A percentile compares a stretch with the other conserved stretches of the same genome.
These are phyloP conservation scores for Adelphocoris suturalis DNA, from an alignment of 2,888 invertebrate genomes.

Conservation along the genomic window DNA sequence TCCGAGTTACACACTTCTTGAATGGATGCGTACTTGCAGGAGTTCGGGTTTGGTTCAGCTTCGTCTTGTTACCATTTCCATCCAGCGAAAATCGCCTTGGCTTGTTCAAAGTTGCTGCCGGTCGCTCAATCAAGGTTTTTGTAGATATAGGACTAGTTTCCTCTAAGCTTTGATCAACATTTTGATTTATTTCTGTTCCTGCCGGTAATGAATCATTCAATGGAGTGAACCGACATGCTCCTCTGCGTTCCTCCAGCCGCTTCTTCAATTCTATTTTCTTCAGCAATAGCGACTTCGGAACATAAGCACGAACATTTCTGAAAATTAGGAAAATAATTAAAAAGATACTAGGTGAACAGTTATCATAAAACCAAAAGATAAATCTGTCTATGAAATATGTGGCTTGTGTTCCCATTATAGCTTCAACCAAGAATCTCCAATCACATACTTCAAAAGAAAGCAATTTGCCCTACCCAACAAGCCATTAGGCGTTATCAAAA, in stretches of 20 bases:
- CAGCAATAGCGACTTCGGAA: not conserved
- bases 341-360: too few species aligned
- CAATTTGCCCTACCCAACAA: too few species aligned
- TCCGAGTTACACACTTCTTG: not conserved
- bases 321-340: not conserved
- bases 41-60: not conserved
- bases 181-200: not conserved
- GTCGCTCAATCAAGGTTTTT: not conserved
- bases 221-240: not conserved
- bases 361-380: too few species aligned
- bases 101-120: not conserved
- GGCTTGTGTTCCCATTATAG: too few species aligned
- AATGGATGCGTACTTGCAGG: not conserved
- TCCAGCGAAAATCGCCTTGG: not conserved
- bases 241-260: slow-evolving; percentile 14
- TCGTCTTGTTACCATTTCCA: not conserved
- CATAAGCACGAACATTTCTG: not conserved
- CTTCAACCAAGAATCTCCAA: too few species aligned
- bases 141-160: not conserved
- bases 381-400: too few species aligned
- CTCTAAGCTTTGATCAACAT: not conserved
- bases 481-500: too few species aligned
- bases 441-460: too few species aligned
- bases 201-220: not conserved
- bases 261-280: slow-evolving; percentile 21